These are phyloP conservation scores for Halyomorpha halys DNA, from an alignment of 1,140 invertebrate species.

Conservation along the genomic window DNA sequence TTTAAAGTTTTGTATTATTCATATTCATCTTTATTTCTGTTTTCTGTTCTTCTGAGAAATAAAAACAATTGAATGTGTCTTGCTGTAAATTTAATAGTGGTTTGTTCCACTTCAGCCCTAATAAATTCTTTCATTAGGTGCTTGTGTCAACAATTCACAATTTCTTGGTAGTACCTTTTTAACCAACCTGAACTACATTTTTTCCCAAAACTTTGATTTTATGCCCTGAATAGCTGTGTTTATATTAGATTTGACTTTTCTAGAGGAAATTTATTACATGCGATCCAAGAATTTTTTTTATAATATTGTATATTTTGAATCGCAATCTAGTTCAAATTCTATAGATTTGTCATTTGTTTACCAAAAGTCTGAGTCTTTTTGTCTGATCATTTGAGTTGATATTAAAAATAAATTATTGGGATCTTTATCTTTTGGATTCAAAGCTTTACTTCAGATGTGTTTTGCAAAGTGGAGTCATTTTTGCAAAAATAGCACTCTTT, in stretches of 20 bases:
- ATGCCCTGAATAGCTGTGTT: neutral
- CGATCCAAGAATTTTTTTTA: neutral
- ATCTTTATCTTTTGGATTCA: neutral
- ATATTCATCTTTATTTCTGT: neutral
- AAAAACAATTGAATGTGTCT: neutral
- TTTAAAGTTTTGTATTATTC: neutral
- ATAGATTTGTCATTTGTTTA: neutral
- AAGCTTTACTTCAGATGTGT: no score
- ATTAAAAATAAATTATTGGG: neutral
- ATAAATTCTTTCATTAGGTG: neutral
- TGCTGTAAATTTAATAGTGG: neutral
- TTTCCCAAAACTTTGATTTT: neutral
- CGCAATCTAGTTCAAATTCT: no score
- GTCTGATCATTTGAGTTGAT: neutral
- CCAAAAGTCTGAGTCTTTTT: neutral
- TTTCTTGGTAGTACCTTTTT: neutral
- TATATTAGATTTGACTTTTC: neutral
- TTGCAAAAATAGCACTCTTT: no score
- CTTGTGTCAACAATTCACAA: neutral
- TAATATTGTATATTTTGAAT: neutral
- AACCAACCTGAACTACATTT: neutral
- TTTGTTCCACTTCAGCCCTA: conserved; percentile 9
- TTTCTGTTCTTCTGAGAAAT: neutral
- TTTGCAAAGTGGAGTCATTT: no score
- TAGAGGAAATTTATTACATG: neutral